Percentiles rank a stretch among this genome's conserved stretches.
These are phyloP conservation scores for Isotomurus palustris DNA, from an alignment of 2,888 invertebrate species.

Conservation along the genomic window DNA sequence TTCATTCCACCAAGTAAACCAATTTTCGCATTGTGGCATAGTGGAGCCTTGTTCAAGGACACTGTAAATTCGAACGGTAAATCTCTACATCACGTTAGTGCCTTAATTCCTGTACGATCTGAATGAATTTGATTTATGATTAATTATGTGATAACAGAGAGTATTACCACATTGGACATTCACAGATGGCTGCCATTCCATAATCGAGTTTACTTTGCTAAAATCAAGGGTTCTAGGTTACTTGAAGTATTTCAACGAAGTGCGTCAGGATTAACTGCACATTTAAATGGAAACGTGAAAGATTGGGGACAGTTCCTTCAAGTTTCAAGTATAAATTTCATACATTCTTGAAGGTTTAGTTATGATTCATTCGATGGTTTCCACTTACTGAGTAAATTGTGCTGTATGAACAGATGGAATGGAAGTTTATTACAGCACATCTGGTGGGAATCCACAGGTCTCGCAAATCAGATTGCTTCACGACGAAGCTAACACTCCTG, in stretches of 20 bases:
- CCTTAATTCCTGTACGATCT: background rate
- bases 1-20: background rate
- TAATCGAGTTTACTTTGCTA: slow-evolving; percentile 35
- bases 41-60: slow-evolving; percentile 37
- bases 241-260: slow-evolving; percentile 31
- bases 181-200: slow-evolving; percentile 42
- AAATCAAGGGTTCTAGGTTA: slow-evolving; percentile 23
- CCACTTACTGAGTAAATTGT: background rate
- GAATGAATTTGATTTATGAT: background rate
- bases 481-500: slow-evolving; percentile 17
- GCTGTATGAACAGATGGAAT: slow-evolving; percentile 31
- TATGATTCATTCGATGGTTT: background rate
- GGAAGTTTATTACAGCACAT: slow-evolving; percentile 30
- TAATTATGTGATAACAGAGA: background rate
- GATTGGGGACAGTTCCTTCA: slow-evolving; percentile 45
- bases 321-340: slow-evolving; percentile 37
- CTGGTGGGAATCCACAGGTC: slow-evolving; percentile 11
- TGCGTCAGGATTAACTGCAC: slow-evolving; percentile 24
- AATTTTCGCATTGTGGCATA: slow-evolving; percentile 38
- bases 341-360: too few relatives aligned
- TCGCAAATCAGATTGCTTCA: slow-evolving; percentile 19
- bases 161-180: slow-evolving; percentile 28
- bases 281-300: background rate
- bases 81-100: too few relatives aligned
- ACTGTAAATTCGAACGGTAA: slow-evolving; percentile 17